A percentile compares a stretch with the other conserved stretches of the same genome.
These are phyloP conservation scores for Monochamus alternatus DNA, from an alignment of 2,888 invertebrate species.

Conservation along the genomic window DNA sequence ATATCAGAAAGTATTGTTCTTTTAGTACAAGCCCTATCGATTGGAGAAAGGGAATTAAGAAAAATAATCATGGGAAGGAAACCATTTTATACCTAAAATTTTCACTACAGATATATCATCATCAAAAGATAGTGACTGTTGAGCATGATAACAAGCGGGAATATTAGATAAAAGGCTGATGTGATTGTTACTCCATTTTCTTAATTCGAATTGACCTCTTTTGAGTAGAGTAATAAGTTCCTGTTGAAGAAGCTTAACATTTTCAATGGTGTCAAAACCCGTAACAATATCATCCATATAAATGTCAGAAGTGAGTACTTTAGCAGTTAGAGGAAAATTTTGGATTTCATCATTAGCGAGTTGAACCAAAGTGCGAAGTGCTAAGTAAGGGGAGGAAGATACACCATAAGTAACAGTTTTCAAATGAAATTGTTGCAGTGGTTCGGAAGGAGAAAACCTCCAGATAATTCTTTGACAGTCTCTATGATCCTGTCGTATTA, in stretches of 20 bases:
- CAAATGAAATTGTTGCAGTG: too few species aligned
- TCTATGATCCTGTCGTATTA: too few species aligned
- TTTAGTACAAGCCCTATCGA: neutral
- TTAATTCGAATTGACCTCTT: neutral
- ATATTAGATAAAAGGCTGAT: neutral
- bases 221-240: slow-evolving; percentile 2
- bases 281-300: slow-evolving; percentile 22
- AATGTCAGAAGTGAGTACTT: neutral
- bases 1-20: neutral
- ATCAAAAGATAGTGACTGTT: slow-evolving; percentile 1
- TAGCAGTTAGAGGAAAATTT: neutral
- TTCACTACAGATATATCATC: neutral
- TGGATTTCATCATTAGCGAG: neutral
- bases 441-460: too few species aligned
- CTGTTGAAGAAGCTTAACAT: neutral
- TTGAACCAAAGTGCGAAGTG: neutral
- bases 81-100: slow-evolving; percentile 19
- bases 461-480: slow-evolving; percentile 7
- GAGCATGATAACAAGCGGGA: neutral
- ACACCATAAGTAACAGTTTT: neutral
- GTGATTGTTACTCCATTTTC: slow-evolving; percentile 10
- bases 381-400: neutral
- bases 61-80: neutral
- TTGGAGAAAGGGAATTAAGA: neutral
- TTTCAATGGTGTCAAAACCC: neutral